Conservation (phyloP, 2,113 vertebrate genomes). For the Silurus meridionalis region DNA sequence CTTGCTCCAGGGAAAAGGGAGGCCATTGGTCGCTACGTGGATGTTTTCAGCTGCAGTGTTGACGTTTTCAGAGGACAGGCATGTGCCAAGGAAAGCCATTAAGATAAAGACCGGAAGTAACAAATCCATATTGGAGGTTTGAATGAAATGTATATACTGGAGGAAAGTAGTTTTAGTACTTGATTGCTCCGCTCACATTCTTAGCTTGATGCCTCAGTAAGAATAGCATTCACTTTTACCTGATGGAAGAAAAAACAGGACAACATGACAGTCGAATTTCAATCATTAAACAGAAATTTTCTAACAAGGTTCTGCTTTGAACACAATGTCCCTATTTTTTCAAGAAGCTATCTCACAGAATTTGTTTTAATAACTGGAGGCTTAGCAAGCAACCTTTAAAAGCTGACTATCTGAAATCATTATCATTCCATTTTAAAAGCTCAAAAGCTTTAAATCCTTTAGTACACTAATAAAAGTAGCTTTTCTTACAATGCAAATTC, state of each 20-base stretch:
- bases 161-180: background rate
- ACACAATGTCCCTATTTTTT: background rate
- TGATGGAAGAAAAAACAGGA: conserved; percentile 49
- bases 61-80: conserved; percentile 46
- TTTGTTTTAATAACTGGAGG: background rate
- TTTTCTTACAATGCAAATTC: too few species aligned
- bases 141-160: background rate
- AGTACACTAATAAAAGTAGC: background rate
- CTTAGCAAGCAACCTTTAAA: background rate
- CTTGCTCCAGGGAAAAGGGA: conserved; percentile 76
- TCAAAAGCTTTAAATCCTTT: background rate
- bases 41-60: conserved; percentile 50
- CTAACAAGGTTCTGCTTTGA: background rate
- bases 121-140: conserved; percentile 51
- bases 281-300: background rate
- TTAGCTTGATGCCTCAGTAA: background rate
- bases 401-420: background rate
- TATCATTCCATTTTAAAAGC: background rate
- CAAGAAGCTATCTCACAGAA: background rate
- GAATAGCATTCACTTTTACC: conserved; percentile 38
- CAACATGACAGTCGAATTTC: background rate
- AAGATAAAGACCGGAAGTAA: conserved; percentile 59
- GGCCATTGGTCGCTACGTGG: conserved; percentile 57
- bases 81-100: conserved; percentile 44
- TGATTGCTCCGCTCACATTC: conserved; percentile 22